Percentiles rank a stretch among this genome's conserved stretches.
phyloP scores from a whole-genome alignment of 1,140 invertebrate species.

The Lasioglossum albipes region DNA sequence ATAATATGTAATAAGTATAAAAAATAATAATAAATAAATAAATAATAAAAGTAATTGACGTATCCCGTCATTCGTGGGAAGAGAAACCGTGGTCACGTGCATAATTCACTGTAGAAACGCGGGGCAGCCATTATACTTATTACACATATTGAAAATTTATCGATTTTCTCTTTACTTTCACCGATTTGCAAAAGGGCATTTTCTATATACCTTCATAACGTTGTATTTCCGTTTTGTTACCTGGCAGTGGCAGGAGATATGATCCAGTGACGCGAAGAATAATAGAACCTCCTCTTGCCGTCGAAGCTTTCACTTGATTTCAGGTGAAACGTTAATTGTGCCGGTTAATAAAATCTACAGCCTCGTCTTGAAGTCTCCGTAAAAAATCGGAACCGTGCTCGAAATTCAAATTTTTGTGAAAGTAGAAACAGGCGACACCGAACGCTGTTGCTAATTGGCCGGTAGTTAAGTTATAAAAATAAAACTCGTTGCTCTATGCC shows the following conservation, averaged over 20 bases:
- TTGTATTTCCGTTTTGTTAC: too few relatives aligned
- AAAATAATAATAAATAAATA: too few relatives aligned
- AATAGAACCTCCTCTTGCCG: conserved; percentile 28
- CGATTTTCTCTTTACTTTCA: too few relatives aligned
- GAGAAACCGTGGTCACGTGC: too few relatives aligned
- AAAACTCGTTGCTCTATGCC: background rate
- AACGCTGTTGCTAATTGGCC: conserved; percentile 11
- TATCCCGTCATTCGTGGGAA: too few relatives aligned
- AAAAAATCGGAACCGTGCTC: conserved; percentile 2
- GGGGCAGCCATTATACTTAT: too few relatives aligned
- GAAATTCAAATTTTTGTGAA: conserved; percentile 55
- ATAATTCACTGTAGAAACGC: too few relatives aligned
- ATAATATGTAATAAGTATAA: too few relatives aligned
- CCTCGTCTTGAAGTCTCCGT: conserved; percentile 1
- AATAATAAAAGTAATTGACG: too few relatives aligned
- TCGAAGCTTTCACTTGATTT: conserved; percentile 44
- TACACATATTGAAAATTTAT: too few relatives aligned
- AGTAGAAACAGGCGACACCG: conserved; percentile 20
- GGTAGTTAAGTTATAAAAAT: background rate
- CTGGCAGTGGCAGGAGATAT: background rate
- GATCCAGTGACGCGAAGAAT: conserved; percentile 18
- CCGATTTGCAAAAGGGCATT: too few relatives aligned
- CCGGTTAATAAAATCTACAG: conserved; percentile 40
- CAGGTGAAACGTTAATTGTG: conserved; percentile 42
- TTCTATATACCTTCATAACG: too few relatives aligned